A percentile compares a stretch with the other conserved stretches of the same genome.
Evolutionary conservation across 2,797 vertebrate species (phyloP).

Genomic region (Gymnodraco acuticeps): DNA sequence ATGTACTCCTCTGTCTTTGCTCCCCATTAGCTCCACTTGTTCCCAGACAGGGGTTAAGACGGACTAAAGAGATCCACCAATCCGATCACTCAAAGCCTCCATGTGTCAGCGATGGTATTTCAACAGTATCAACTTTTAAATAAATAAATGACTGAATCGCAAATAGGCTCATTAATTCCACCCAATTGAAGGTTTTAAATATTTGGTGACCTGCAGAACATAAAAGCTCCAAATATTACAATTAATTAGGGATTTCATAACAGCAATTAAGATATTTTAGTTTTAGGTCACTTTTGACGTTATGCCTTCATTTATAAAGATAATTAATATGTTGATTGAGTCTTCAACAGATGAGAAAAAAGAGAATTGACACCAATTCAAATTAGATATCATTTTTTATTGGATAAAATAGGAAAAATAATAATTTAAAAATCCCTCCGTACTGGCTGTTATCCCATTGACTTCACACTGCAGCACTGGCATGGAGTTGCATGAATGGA

Average conservation of each 20-base stretch:
- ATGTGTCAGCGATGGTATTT: constrained; percentile 79
- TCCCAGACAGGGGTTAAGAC: constrained; percentile 84
- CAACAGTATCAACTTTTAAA: constrained; percentile 43
- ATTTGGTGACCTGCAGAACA: constrained; percentile 73
- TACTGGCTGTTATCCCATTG: constrained; percentile 31
- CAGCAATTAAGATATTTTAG: constrained; percentile 77
- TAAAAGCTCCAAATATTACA: constrained; percentile 79
- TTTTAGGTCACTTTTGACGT: constrained; percentile 65
- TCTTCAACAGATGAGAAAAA: constrained; percentile 42
- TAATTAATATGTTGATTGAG: constrained; percentile 73
- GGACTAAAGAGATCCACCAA: constrained; percentile 82
- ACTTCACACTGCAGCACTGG: constrained; percentile 50
- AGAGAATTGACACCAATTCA: constrained; percentile 64
- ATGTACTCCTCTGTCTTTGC: constrained; percentile 78
- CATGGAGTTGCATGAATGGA: constrained; percentile 53
- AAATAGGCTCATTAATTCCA: constrained; percentile 43
- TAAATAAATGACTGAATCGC: constrained; percentile 30
- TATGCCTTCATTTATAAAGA: constrained; percentile 66
- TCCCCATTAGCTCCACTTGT: constrained; percentile 87
- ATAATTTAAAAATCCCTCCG: constrained; percentile 36
- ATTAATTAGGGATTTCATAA: constrained; percentile 80
- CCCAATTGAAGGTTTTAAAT: constrained; percentile 70
- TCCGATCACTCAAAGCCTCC: constrained; percentile 75
- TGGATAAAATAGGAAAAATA: constrained; percentile 35
- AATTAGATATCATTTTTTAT: constrained; percentile 63